A percentile compares a stretch with the other conserved stretches of the same genome.
Conservation (phyloP, 2,113 vertebrate genomes). For the Ellobius talpinus region DNA sequence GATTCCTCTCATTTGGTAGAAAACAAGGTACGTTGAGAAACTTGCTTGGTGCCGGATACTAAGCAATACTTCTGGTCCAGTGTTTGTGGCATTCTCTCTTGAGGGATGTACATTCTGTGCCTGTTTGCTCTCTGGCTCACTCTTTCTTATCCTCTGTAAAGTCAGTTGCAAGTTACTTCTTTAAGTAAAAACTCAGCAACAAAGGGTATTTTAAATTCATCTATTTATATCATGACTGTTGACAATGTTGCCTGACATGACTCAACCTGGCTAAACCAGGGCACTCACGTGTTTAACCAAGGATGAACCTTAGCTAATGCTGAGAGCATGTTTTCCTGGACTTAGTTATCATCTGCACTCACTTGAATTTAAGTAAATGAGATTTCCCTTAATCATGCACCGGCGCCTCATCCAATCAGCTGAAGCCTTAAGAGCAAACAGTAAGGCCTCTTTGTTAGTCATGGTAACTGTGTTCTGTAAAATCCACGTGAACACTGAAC, state of each 20-base stretch:
- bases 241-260: background rate
- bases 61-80: background rate
- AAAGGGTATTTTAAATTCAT: background rate
- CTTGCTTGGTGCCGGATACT: background rate
- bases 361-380: constrained; percentile 12
- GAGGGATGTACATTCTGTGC: background rate
- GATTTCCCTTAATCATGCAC: background rate
- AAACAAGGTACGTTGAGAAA: background rate
- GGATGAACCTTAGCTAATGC: background rate
- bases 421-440: background rate
- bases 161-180: background rate
- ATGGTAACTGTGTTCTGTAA: background rate
- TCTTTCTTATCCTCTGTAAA: background rate
- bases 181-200: background rate
- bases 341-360: background rate
- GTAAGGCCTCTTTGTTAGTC: background rate
- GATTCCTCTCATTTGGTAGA: background rate
- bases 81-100: background rate
- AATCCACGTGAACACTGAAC: background rate
- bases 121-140: background rate
- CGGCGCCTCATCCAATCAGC: background rate
- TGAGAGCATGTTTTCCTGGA: background rate
- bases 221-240: background rate
- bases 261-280: background rate
- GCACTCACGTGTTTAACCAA: background rate